phyloP scores from a whole-genome alignment of 2,797 vertebrate genomes.

The Morus bassanus region DNA sequence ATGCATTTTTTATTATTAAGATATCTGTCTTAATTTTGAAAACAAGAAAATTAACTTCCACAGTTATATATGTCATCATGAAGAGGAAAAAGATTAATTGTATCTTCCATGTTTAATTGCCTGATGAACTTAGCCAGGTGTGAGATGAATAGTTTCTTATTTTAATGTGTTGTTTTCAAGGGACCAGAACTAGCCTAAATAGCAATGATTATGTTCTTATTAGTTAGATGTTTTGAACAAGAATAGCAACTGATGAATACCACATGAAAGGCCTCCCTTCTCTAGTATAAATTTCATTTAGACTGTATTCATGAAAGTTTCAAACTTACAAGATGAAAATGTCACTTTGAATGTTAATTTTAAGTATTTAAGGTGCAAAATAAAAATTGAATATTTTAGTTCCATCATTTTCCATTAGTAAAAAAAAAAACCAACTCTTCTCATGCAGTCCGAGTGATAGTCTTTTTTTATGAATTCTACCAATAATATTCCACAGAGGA shows the following conservation, averaged over 20 bases:
- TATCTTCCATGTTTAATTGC: slow-evolving; percentile 16
- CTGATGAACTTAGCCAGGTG: slow-evolving; percentile 5
- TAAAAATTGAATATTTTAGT: background rate
- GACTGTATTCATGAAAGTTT: background rate
- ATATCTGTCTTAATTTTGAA: background rate
- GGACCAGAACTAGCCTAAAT: slow-evolving; percentile 26
- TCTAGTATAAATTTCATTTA: slow-evolving; percentile 32
- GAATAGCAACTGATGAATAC: slow-evolving; percentile 50
- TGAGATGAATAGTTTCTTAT: slow-evolving; percentile 51
- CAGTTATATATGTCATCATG: background rate
- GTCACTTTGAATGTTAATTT: background rate
- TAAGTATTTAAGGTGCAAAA: slow-evolving; percentile 16
- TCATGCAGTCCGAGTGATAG: background rate
- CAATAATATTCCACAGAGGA: background rate
- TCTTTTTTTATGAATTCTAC: background rate
- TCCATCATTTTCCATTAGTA: slow-evolving; percentile 38
- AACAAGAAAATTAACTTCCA: background rate
- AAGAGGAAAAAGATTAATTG: background rate
- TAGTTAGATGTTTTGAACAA: slow-evolving; percentile 52
- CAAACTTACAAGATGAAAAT: background rate
- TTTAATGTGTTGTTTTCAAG: slow-evolving; percentile 50
- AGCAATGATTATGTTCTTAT: slow-evolving; percentile 34
- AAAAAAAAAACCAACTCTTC: background rate
- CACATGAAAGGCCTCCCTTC: slow-evolving; percentile 4
- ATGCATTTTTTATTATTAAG: background rate